phyloP scores from a whole-genome alignment of 2,888 invertebrate species.

The Cybosia mesomella region DNA sequence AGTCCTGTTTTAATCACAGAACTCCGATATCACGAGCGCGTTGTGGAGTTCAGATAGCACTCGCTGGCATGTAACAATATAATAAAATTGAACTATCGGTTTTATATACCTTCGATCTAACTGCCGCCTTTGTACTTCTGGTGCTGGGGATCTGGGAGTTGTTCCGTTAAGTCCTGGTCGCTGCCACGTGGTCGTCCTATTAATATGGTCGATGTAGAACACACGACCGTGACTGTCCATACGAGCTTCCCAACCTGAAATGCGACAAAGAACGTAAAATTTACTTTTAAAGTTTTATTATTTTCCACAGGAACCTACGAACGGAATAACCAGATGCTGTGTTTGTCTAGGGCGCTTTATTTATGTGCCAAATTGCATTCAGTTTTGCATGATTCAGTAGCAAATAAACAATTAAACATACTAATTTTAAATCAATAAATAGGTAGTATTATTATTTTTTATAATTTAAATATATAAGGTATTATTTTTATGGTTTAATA shows the following conservation, averaged over 20 bases:
- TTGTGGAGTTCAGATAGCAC: no score
- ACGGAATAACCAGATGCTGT: not conserved
- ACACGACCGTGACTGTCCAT: conserved; percentile 98
- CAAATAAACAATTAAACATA: no score
- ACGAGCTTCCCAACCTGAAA: conserved; percentile 97
- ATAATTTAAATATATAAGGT: no score
- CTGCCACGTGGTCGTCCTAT: conserved; percentile 98
- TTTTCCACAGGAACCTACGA: not conserved
- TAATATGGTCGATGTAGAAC: conserved; percentile 99
- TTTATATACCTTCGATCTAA: conserved; percentile 87
- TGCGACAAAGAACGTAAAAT: not conserved
- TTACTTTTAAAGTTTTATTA: not conserved
- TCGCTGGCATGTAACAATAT: not conserved
- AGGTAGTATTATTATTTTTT: no score
- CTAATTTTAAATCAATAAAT: no score
- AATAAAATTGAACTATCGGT: not conserved
- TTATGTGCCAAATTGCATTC: not conserved
- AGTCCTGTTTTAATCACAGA: no score
- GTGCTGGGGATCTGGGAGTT: conserved; percentile 82
- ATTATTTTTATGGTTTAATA: no score
- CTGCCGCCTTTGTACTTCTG: conserved; percentile 90
- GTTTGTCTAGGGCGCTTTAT: not conserved
- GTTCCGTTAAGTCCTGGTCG: conserved; percentile 89
- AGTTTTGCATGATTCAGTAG: not conserved
- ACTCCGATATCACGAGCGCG: no score